Evolutionary conservation across 64 coral and sea anemone species (phyloP).

Genomic region (Dendronephthya gigantea): DNA sequence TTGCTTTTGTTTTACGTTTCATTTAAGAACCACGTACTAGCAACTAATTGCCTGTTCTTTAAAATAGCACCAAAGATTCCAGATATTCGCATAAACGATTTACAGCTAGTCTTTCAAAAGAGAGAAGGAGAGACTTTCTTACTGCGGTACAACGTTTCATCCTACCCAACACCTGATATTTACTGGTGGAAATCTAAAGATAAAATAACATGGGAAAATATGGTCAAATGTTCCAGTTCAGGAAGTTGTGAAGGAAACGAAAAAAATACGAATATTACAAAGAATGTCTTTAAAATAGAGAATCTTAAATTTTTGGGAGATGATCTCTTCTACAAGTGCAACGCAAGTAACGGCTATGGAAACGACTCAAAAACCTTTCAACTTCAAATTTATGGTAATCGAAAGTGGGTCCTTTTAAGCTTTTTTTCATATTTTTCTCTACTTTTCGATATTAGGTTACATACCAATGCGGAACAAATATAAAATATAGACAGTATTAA

Average conservation of each 20-base stretch:
- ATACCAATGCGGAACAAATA: not conserved
- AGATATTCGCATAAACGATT: not conserved
- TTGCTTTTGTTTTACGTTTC: no score
- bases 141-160: not conserved
- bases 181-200: not conserved
- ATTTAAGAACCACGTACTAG: no score
- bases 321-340: not conserved
- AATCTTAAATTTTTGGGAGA: not conserved
- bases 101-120: not conserved
- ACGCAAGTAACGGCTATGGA: not conserved
- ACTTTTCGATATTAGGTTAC: not conserved
- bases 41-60: no score
- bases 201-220: not conserved
- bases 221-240: not conserved
- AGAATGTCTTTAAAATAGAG: not conserved
- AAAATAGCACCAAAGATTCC: not conserved
- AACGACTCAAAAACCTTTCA: not conserved
- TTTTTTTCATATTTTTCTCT: no score
- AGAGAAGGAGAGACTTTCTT: not conserved
- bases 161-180: not conserved
- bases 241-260: not conserved
- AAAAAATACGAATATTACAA: not conserved
- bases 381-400: not conserved
- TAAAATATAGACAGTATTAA: not conserved
- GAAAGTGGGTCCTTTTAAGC: not conserved